These are phyloP conservation scores for Cynopterus brachyotis DNA, from an alignment of 2,113 vertebrate species.

Conservation along the genomic window DNA sequence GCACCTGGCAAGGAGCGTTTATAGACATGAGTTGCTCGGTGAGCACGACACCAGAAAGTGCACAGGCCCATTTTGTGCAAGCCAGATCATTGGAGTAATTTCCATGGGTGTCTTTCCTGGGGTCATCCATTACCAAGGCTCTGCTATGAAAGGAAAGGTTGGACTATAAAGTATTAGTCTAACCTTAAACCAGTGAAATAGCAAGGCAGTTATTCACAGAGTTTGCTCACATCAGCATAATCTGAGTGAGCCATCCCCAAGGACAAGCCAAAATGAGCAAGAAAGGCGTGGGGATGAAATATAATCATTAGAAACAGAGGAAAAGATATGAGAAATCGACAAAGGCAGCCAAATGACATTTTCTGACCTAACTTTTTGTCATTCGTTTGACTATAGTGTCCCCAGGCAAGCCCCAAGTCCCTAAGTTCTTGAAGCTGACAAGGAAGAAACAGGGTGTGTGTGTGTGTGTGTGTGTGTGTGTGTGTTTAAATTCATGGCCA, in stretches of 20 bases:
- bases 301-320: not conserved
- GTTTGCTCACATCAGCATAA: conserved; percentile 43
- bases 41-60: not conserved
- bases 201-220: not conserved
- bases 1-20: not conserved
- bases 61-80: not conserved
- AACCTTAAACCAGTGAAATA: not conserved
- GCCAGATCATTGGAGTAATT: not conserved
- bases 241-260: not conserved
- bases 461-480: not conserved
- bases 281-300: not conserved
- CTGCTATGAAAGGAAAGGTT: not conserved
- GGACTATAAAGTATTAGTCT: not conserved
- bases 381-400: not conserved
- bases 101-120: not conserved
- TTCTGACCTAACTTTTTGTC: not conserved
- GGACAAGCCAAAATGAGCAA: conserved; percentile 29
- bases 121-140: not conserved
- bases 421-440: not conserved
- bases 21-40: not conserved
- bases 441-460: conserved; percentile 11
- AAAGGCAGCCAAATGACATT: not conserved
- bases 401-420: not conserved
- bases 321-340: not conserved
- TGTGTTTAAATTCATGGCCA: not conserved